Conservation (phyloP, 2,888 invertebrate species). For the Idaea straminata region DNA sequence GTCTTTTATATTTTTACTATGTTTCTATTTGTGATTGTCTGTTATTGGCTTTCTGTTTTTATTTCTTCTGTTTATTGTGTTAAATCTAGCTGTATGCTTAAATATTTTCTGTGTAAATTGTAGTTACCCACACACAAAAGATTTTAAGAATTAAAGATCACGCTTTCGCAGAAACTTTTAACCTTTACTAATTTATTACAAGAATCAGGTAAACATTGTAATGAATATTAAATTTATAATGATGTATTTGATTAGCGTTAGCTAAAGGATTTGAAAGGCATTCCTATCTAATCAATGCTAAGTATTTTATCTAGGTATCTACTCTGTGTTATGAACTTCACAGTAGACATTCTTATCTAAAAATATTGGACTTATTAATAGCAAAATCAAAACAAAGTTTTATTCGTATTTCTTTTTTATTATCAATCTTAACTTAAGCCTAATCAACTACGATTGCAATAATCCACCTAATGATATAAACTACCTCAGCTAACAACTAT, state of each 20-base stretch:
- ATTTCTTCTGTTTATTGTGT: too few species aligned
- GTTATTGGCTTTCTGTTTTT: too few species aligned
- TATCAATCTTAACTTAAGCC: slow-evolving; percentile 10
- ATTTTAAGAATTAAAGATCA: too few species aligned
- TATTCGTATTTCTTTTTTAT: slow-evolving; percentile 21
- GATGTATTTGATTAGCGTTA: neutral
- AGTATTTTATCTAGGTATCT: neutral
- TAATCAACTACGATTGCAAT: slow-evolving; percentile 22
- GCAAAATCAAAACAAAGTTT: slow-evolving; percentile 16
- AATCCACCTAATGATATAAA: slow-evolving; percentile 22
- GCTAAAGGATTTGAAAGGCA: neutral
- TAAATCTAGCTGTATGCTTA: too few species aligned
- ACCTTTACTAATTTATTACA: too few species aligned
- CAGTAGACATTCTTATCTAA: neutral
- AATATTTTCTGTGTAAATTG: too few species aligned
- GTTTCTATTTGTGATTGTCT: too few species aligned
- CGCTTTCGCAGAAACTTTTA: too few species aligned
- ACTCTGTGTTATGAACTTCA: neutral
- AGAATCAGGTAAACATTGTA: too few species aligned
- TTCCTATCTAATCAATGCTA: neutral
- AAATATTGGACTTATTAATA: neutral
- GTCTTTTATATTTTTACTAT: too few species aligned
- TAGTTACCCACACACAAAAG: too few species aligned
- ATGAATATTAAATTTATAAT: too few species aligned
- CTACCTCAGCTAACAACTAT: slow-evolving; percentile 33